These are phyloP conservation scores for Idaea straminata DNA, from an alignment of 2,888 invertebrate genomes.

Conservation along the genomic window DNA sequence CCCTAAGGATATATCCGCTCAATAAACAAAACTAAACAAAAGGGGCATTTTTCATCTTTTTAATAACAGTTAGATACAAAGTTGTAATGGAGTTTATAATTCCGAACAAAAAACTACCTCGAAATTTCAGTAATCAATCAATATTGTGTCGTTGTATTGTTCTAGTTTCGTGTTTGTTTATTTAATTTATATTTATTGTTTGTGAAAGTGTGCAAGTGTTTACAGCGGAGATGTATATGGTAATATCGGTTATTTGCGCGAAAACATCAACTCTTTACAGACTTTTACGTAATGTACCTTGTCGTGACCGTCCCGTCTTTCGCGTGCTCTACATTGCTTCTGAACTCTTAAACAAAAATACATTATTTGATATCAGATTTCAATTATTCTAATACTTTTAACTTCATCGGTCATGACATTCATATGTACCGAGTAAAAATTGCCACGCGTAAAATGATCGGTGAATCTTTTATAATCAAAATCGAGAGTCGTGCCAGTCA, in stretches of 20 bases:
- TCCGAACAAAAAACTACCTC: neutral
- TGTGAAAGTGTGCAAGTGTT: too few species aligned
- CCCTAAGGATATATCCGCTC: too few species aligned
- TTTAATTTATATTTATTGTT: neutral
- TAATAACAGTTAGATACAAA: neutral
- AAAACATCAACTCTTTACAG: neutral
- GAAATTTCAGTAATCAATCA: neutral
- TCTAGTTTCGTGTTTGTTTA: neutral
- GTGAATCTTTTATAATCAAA: neutral
- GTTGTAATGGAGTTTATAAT: neutral
- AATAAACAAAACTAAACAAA: neutral
- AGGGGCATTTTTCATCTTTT: neutral
- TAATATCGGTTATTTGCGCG: neutral
- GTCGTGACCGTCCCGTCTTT: neutral
- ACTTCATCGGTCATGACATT: neutral
- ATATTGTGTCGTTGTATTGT: neutral
- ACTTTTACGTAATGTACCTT: neutral
- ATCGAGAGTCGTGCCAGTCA: neutral
- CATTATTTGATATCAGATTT: neutral
- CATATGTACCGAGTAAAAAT: neutral
- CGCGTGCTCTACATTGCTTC: neutral
- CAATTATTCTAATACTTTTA: neutral
- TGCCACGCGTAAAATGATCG: neutral
- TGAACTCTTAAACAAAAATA: neutral
- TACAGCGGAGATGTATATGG: neutral